phyloP scores from a whole-genome alignment of 2,113 vertebrate species.

The Solenodon paradoxus region DNA sequence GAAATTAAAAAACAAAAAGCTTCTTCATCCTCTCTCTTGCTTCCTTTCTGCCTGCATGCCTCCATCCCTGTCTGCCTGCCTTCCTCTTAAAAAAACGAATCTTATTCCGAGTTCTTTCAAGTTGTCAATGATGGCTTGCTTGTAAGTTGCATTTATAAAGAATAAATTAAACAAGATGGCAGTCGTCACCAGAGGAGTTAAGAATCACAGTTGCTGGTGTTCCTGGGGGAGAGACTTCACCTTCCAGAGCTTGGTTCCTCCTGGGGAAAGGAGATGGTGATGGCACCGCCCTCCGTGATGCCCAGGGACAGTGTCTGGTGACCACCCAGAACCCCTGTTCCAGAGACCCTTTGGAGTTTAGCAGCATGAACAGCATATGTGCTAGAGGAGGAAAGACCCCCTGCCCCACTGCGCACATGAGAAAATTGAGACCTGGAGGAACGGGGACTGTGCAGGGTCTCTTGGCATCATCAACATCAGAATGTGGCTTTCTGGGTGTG shows the following conservation, averaged over 20 bases:
- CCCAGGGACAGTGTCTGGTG: not conserved
- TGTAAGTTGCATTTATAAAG: not conserved
- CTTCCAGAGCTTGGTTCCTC: conserved; percentile 2
- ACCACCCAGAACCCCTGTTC: not conserved
- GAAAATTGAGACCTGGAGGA: not conserved
- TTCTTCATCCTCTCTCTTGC: too few species aligned
- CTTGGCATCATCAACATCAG: not conserved
- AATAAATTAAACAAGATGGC: not conserved
- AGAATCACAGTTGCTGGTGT: not conserved
- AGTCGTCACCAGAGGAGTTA: not conserved
- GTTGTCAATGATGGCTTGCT: not conserved
- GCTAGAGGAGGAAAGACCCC: not conserved
- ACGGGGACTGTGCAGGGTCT: not conserved
- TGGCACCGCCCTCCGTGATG: not conserved
- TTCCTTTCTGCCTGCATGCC: too few species aligned
- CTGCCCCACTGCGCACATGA: accelerated
- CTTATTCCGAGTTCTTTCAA: not conserved
- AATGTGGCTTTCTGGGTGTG: not conserved
- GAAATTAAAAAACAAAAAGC: too few species aligned
- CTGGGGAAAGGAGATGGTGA: not conserved
- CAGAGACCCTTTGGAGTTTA: not conserved
- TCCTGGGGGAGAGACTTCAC: not conserved
- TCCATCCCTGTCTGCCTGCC: too few species aligned
- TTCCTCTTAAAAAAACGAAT: too few species aligned
- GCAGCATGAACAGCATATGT: not conserved